Conservation (phyloP, 2,888 invertebrate genomes). For the Drosophila fungiperda region DNA sequence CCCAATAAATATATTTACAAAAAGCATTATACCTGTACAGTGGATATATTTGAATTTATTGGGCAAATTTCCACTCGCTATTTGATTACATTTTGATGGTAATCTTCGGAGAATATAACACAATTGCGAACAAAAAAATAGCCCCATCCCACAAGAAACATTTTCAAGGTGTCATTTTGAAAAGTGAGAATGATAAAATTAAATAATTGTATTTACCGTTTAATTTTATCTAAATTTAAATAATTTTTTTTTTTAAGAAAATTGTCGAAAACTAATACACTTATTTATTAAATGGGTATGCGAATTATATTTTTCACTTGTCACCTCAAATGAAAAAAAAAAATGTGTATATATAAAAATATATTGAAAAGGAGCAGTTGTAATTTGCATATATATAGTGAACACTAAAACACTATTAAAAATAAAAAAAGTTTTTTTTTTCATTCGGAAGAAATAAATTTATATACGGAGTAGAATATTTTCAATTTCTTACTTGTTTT, state of each 20-base stretch:
- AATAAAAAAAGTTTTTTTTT: too few relatives aligned
- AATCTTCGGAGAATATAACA: not conserved
- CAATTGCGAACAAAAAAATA: too few relatives aligned
- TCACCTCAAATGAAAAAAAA: not conserved
- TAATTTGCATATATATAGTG: too few relatives aligned
- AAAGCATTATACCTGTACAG: conserved; percentile 19
- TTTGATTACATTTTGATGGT: not conserved
- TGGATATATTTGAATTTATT: not conserved
- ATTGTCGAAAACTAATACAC: not conserved
- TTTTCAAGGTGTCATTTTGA: not conserved
- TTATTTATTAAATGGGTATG: not conserved
- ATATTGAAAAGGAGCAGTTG: not conserved
- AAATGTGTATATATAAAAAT: not conserved
- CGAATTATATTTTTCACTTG: not conserved
- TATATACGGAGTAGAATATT: not conserved
- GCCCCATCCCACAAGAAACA: not conserved
- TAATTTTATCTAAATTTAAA: not conserved
- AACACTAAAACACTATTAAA: too few relatives aligned
- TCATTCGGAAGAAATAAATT: too few relatives aligned
- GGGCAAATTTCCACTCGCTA: not conserved
- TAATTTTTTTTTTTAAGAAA: not conserved
- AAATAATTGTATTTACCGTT: not conserved
- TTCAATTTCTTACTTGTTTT: not conserved
- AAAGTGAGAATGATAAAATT: not conserved
- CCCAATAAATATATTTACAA: conserved; percentile 57